Evolutionary conservation across 1,140 invertebrate species (phyloP), one percentile per base, ranked within the genome.

Genomic region (Drosophila bipectinata): DNA sequence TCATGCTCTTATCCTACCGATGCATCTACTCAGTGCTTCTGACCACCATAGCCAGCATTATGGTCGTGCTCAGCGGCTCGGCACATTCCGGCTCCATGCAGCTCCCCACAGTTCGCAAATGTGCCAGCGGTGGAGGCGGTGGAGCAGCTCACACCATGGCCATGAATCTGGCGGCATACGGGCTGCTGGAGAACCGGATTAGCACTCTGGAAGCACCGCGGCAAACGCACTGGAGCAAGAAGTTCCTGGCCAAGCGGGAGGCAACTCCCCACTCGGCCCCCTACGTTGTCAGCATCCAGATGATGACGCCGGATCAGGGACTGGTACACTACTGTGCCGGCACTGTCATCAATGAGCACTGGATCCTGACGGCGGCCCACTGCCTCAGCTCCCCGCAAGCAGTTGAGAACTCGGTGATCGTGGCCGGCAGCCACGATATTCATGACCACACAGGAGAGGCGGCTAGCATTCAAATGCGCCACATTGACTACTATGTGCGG

Each of bases 331-430:
- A 90, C 45, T 92, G 91, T 69, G 91, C 88, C 14, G 91, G 91
- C 21, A 88, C 91, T 15, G 71, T 92, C 1, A 90, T 92, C 53
- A 89, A 91, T 61, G 88, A 91, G 45, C 60, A 91, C 53, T 92
- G 90, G 90, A 91, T 92, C 54, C 61, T 92, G 32, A 92, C 91
- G 1, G 91, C 91, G 6, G 91, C 89, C 15, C 91, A 92, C 68
- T 92, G 91, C 30, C 77, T 92, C 39, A 81, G 54, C 26, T 90
- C 80, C 2, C 74, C 64, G 2, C 76, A 91, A 39, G 9, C 64
- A 15, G 83, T 90, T 49, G 87, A 73, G 28, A 89, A 79, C 32
- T 90, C 87, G 4, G 76, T 90, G 14, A 88, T 92, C 39, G 89
- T 91, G 15, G 91, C 91, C 7, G 91, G 91, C 32, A 87, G 80